These are phyloP conservation scores for Ornithoptera priamus DNA, from an alignment of 2,888 invertebrate species.

Conservation along the genomic window DNA sequence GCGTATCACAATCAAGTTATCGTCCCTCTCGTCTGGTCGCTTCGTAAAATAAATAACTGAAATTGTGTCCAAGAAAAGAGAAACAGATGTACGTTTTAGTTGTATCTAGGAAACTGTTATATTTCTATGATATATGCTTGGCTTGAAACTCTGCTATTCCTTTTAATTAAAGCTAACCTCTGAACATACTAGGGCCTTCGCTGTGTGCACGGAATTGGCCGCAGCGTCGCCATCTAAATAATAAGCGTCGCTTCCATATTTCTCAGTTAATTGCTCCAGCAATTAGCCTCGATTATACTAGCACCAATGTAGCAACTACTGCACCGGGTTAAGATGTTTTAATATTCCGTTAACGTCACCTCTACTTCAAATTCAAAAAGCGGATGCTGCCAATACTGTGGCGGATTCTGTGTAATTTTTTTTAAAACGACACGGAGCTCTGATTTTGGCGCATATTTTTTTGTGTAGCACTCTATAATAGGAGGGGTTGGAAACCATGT, in stretches of 20 bases:
- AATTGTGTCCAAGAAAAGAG: neutral
- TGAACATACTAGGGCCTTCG: conserved; percentile 9
- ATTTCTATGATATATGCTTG: neutral
- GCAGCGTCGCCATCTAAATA: conserved; percentile 22
- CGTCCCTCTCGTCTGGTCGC: too few species aligned
- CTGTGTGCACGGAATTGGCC: conserved; percentile 13
- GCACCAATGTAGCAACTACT: conserved; percentile 16
- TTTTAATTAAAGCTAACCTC: conserved; percentile 22
- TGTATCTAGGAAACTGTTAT: neutral
- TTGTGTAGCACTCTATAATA: too few species aligned
- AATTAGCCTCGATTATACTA: conserved; percentile 54
- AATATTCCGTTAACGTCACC: conserved; percentile 12
- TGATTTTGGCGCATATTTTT: too few species aligned
- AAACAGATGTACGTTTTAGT: neutral
- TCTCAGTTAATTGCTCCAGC: conserved; percentile 55
- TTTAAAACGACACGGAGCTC: too few species aligned
- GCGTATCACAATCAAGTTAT: too few species aligned
- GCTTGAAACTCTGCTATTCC: neutral
- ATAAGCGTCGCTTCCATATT: conserved; percentile 40
- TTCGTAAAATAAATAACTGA: neutral
- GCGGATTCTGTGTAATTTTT: neutral
- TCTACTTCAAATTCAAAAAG: neutral
- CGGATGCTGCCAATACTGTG: too few species aligned
- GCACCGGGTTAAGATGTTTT: conserved; percentile 12
- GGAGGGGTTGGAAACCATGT: too few species aligned